Evolutionary conservation across 2,888 invertebrate genomes (phyloP).

Genomic region (Nomada fucata): DNA sequence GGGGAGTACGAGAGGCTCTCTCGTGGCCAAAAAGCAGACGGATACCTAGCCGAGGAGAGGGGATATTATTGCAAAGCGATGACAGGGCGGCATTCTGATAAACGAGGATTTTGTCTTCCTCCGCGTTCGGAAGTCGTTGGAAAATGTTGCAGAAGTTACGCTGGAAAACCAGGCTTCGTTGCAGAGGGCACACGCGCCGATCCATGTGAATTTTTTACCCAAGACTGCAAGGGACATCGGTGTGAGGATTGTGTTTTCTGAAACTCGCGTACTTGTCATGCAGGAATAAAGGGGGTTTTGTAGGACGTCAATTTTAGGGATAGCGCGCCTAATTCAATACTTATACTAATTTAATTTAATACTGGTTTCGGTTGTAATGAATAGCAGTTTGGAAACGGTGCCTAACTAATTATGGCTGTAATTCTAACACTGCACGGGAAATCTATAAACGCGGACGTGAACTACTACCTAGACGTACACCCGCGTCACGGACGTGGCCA

Average conservation of each 20-base stretch:
- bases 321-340: no score
- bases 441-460: not conserved
- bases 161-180: no score
- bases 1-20: constrained; percentile 48
- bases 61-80: constrained; percentile 47
- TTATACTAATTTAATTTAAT: no score
- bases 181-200: no score
- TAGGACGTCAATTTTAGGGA: no score
- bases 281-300: no score
- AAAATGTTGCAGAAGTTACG: no score
- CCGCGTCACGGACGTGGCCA: not conserved
- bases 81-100: constrained; percentile 47
- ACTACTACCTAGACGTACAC: not conserved
- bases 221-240: no score
- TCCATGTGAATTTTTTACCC: no score
- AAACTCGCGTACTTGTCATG: no score
- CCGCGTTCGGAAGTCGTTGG: not conserved
- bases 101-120: constrained; percentile 25
- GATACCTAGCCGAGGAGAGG: not conserved
- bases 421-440: not conserved
- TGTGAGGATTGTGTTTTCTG: no score
- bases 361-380: no score
- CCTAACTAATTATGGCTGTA: not conserved
- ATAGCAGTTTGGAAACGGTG: not conserved
- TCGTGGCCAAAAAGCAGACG: constrained; percentile 45